Evolutionary conservation across 2,888 invertebrate species (phyloP), one percentile per base, ranked within the genome.

Genomic region (Eupithecia vulgata): DNA sequence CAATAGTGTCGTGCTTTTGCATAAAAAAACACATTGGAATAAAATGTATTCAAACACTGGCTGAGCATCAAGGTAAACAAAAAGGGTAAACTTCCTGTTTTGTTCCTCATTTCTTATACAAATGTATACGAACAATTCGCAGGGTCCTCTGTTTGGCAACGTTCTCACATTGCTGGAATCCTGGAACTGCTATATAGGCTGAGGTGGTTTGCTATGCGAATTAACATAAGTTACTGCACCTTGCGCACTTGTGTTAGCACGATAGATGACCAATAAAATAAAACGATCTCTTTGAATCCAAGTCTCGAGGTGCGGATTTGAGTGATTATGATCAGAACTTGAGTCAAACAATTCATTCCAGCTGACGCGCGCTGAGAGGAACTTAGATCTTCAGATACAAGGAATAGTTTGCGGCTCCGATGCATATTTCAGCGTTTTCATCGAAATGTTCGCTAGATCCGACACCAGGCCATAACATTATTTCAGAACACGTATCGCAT

Each of bases 401-500:
- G 73, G 75, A 77, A 77, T 74, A 77, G 79, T 80, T 79, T 76
- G 81, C 79, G 78, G 74, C 78, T 81, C 73, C 70, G 81, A 80
- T 79, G 82, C 81, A 86, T 88, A 87, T 88, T 90, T 88, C 83
- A 88, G 85, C 85, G 85, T 84, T 90, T 88, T 87, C 84, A 87
- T 85, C 82, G 85, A 80, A 86, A 83, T 82, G 85, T 85, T 86
- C 83, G 80, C 79, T 70, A 75, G 82, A 81, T 81, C 80, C 81
- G 84, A 83, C 85, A 83, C 80, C 78, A 80, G 77, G 87, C 88
- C 81, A 89, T 91, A 88, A 91, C 87, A 93, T 93, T 93, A 93
- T 94, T 92, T 90, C 93, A 88, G 89, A 81, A 89, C 92, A 93
- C 93, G 92, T 92, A 91, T 91, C 89, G 84, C 86, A 80, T 85